These are phyloP conservation scores for Probaryconus sp. DNA, from an alignment of 1,140 invertebrate species.

Conservation along the genomic window DNA sequence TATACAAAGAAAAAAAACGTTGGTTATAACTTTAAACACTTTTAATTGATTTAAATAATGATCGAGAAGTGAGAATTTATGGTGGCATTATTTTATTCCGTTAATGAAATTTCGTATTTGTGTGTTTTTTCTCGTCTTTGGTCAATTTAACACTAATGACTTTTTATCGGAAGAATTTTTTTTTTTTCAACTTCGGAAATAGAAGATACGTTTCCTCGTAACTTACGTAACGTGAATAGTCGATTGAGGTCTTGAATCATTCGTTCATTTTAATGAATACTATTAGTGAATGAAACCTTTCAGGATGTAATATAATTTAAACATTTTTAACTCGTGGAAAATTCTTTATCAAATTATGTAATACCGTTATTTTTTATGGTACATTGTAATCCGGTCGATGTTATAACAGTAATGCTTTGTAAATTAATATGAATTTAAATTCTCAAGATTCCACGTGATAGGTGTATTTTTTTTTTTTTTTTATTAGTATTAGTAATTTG, in stretches of 20 bases:
- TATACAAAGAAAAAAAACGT: conserved; percentile 3
- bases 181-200: no score
- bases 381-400: no score
- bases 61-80: no score
- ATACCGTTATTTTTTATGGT: no score
- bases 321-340: no score
- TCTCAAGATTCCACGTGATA: no score
- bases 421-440: no score
- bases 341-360: no score
- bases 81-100: conserved; percentile 5
- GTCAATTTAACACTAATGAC: conserved; percentile 5
- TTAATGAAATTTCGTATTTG: conserved; percentile 41
- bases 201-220: conserved; percentile 15
- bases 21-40: neutral
- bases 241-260: conserved; percentile 25
- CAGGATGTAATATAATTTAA: conserved; percentile 3
- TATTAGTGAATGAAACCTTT: no score
- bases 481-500: no score
- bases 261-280: conserved; percentile 22
- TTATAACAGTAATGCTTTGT: no score
- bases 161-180: conserved; percentile 12
- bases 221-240: conserved; percentile 22
- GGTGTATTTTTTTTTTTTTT: no score
- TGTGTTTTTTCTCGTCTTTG: neutral
- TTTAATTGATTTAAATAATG: conserved; percentile 5